A percentile compares a stretch with the other conserved stretches of the same genome.
These are phyloP conservation scores for Platysteira castanea DNA, from an alignment of 2,113 vertebrate genomes.

Conservation along the genomic window DNA sequence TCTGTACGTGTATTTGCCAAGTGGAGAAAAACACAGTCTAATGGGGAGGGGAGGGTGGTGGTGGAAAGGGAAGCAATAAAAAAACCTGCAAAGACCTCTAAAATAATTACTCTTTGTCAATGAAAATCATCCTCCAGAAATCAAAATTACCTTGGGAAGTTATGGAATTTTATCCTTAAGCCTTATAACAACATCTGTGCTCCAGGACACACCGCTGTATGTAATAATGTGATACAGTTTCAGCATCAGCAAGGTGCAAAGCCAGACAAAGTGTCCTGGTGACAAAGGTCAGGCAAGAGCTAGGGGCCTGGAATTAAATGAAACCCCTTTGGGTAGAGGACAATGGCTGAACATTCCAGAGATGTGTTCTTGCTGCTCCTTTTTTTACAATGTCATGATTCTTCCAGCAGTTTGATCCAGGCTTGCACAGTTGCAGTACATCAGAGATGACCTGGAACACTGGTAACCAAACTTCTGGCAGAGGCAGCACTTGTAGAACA, in stretches of 20 bases:
- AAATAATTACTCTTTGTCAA: not conserved
- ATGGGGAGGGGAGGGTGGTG: accelerated
- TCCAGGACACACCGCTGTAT: not conserved
- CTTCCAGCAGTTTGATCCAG: not conserved
- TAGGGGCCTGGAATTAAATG: not conserved
- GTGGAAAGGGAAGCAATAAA: not conserved
- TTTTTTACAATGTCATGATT: accelerated
- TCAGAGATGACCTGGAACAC: not conserved
- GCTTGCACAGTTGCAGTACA: not conserved
- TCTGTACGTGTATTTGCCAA: not conserved
- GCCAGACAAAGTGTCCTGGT: not conserved
- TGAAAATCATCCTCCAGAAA: not conserved
- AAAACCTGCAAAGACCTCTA: not conserved
- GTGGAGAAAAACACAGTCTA: not conserved
- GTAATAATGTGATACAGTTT: not conserved
- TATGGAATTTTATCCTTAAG: not conserved
- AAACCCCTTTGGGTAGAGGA: not conserved
- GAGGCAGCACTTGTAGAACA: not conserved
- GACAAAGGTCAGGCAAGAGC: not conserved
- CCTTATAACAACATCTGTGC: not conserved
- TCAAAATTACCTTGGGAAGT: not conserved
- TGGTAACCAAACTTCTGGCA: not conserved
- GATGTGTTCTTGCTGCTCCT: not conserved
- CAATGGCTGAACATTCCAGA: not conserved
- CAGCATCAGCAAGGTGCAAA: not conserved